Percentiles rank a stretch among this genome's conserved stretches.
phyloP scores from a whole-genome alignment of 2,113 vertebrate genomes.

The Sceloporus undulatus region DNA sequence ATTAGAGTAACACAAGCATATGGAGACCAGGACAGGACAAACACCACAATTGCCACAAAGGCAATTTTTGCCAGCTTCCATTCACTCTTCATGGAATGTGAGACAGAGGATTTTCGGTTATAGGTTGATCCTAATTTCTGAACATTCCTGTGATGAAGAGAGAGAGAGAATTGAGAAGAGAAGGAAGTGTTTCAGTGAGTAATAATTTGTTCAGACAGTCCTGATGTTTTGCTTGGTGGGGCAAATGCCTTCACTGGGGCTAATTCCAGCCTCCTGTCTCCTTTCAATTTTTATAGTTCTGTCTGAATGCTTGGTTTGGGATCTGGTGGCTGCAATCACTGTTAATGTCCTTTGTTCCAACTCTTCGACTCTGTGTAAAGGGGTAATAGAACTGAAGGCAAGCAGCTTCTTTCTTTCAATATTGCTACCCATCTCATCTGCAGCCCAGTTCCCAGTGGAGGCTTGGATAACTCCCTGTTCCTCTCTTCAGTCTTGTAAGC shows the following conservation, averaged over 20 bases:
- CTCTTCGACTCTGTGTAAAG: neutral
- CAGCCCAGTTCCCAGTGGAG: too few species aligned
- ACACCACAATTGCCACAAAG: slow-evolving; percentile 77
- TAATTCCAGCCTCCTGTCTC: neutral
- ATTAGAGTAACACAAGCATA: slow-evolving; percentile 80
- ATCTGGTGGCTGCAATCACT: neutral
- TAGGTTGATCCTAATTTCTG: slow-evolving; percentile 74
- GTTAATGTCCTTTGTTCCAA: neutral
- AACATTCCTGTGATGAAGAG: slow-evolving; percentile 59
- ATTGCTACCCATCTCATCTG: neutral
- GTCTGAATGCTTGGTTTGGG: neutral
- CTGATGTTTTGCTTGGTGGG: neutral
- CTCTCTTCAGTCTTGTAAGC: neutral
- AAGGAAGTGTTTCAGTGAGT: neutral
- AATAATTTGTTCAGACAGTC: neutral
- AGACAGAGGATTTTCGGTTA: slow-evolving; percentile 66
- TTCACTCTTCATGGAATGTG: slow-evolving; percentile 73
- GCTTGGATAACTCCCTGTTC: too few species aligned
- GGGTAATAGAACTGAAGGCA: neutral
- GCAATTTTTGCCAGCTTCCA: slow-evolving; percentile 81
- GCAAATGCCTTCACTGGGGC: neutral
- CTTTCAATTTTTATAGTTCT: neutral
- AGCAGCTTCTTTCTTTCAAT: neutral
- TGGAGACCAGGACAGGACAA: slow-evolving; percentile 78
- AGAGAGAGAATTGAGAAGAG: neutral